phyloP scores from a whole-genome alignment of 1,140 invertebrate genomes.

The Ceratitis capitata region DNA sequence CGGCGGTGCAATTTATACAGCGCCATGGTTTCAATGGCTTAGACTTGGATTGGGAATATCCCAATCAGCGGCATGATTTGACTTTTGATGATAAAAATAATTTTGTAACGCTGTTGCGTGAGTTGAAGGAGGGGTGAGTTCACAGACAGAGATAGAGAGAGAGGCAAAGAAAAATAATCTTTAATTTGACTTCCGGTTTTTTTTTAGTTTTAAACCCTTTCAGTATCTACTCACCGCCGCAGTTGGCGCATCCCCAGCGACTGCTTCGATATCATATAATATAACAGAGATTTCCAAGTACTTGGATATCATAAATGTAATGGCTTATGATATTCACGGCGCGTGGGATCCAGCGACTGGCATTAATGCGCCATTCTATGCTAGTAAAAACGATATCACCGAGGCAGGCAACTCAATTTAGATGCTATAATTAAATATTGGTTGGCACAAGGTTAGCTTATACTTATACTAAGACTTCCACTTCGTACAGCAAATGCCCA shows the following conservation, averaged over 20 bases:
- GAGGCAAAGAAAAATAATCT: too few relatives aligned
- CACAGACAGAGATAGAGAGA: too few relatives aligned
- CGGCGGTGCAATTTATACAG: slow-evolving; percentile 70
- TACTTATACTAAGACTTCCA: too few relatives aligned
- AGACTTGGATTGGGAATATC: slow-evolving; percentile 87
- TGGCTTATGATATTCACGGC: slow-evolving; percentile 80
- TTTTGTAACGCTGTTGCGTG: slow-evolving; percentile 68
- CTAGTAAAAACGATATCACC: slow-evolving; percentile 66
- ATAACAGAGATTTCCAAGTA: slow-evolving; percentile 67
- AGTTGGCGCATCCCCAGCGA: slow-evolving; percentile 69
- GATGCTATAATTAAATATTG: slow-evolving; percentile 71
- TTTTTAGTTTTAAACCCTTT: slow-evolving; percentile 63
- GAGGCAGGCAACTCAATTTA: slow-evolving; percentile 64
- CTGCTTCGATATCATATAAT: slow-evolving; percentile 71
- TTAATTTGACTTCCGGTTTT: too few relatives aligned
- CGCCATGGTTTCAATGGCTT: slow-evolving; percentile 82
- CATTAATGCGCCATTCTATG: slow-evolving; percentile 71
- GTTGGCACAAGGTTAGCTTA: slow-evolving; percentile 68
- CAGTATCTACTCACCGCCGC: slow-evolving; percentile 70
- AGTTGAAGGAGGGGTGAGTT: slow-evolving; percentile 68
- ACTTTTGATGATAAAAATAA: slow-evolving; percentile 67
- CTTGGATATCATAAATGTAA: slow-evolving; percentile 73
- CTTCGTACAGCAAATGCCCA: too few relatives aligned
- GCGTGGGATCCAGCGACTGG: slow-evolving; percentile 71
- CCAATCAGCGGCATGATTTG: slow-evolving; percentile 71